Conservation (phyloP, 2,113 vertebrate genomes). For the Varanus komodoensis region DNA sequence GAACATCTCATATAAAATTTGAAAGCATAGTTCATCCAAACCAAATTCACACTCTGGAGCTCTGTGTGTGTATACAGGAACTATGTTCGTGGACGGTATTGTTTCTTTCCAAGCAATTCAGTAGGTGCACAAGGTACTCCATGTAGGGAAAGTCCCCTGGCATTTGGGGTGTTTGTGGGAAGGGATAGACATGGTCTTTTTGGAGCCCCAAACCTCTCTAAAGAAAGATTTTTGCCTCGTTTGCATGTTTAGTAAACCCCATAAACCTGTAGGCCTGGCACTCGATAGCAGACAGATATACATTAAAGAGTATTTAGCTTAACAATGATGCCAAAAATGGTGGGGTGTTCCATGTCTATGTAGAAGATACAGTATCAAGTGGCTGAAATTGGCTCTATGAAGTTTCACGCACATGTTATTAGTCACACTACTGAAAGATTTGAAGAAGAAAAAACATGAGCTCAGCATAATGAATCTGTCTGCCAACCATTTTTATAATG, state of each 20-base stretch:
- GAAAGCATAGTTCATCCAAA: not conserved
- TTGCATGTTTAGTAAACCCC: not conserved
- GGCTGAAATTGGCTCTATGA: conserved; percentile 57
- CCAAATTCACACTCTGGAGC: not conserved
- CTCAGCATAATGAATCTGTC: conserved; percentile 79
- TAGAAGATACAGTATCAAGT: conserved; percentile 37
- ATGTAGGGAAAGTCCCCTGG: not conserved
- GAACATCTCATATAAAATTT: not conserved
- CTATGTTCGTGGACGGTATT: not conserved
- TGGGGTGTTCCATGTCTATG: not conserved
- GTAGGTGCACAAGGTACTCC: not conserved
- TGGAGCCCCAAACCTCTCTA: conserved; percentile 1
- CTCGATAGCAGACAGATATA: conserved; percentile 17
- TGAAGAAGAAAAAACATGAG: conserved; percentile 74
- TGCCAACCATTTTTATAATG: conserved; percentile 81
- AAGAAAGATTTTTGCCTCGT: conserved; percentile 46
- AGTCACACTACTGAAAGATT: conserved; percentile 66
- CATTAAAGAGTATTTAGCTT: conserved; percentile 35
- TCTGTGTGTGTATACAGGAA: not conserved
- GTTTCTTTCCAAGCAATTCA: not conserved
- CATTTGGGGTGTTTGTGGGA: not conserved
- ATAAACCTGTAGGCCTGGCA: not conserved
- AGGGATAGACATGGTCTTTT: no score
- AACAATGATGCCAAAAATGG: not conserved
- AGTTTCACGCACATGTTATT: conserved; percentile 61